phyloP scores from a whole-genome alignment of 2,113 vertebrate genomes.

The Semicossyphus pulcher region DNA sequence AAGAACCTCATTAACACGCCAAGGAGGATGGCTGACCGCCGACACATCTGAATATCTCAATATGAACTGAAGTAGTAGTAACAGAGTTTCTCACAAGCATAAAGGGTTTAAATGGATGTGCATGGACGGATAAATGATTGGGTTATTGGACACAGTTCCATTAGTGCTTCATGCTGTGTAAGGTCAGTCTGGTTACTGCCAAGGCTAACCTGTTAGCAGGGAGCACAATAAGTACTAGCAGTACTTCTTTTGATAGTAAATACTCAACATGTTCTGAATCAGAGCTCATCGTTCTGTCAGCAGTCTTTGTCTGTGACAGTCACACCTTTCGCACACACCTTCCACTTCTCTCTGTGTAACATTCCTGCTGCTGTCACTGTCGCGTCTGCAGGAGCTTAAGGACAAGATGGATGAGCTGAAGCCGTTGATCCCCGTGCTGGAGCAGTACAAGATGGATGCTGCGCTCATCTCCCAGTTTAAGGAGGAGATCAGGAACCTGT shows the following conservation, averaged over 20 bases:
- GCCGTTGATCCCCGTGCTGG: slow-evolving; percentile 95
- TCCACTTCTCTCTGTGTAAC: slow-evolving; percentile 7
- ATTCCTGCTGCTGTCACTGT: slow-evolving; percentile 22
- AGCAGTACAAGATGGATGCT: slow-evolving; percentile 98
- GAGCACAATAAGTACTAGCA: too few species aligned
- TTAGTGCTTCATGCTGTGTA: too few species aligned
- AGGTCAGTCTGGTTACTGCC: too few species aligned
- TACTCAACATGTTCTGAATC: too few species aligned
- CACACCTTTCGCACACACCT: not conserved
- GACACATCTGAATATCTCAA: not conserved
- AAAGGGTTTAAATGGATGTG: too few species aligned
- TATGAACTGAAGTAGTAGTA: too few species aligned
- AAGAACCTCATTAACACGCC: slow-evolving; percentile 1
- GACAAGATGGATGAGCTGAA: slow-evolving; percentile 98
- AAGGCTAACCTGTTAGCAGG: too few species aligned
- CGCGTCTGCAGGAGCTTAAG: slow-evolving; percentile 89
- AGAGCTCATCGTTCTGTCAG: too few species aligned
- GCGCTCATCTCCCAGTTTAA: slow-evolving; percentile 96
- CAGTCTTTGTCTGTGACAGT: not conserved
- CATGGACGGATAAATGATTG: too few species aligned
- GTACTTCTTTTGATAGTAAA: too few species aligned
- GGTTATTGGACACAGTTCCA: too few species aligned
- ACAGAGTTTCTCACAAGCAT: too few species aligned
- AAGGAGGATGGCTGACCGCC: not conserved
- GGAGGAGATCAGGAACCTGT: slow-evolving; percentile 97